Evolutionary conservation across 2,888 invertebrate species (phyloP).

Genomic region (Lordiphosa fenestrarum): DNA sequence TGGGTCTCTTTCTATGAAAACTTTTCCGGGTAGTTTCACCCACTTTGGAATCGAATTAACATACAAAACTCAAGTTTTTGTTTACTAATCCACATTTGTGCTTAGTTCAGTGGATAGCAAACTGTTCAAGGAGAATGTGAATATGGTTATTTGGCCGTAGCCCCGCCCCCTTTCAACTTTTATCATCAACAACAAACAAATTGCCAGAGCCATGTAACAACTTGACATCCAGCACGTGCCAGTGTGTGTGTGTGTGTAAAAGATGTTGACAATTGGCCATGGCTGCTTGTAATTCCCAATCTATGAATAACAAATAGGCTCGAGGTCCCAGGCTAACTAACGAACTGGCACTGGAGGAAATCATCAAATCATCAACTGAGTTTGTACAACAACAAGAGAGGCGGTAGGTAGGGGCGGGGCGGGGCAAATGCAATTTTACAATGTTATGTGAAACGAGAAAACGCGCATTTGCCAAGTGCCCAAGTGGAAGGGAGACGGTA

Average conservation of each 20-base stretch:
- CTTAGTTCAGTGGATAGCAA: too few relatives aligned
- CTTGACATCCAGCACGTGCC: conserved; percentile 54
- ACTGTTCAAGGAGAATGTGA: too few relatives aligned
- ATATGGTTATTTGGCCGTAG: too few relatives aligned
- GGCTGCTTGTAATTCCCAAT: conserved; percentile 72
- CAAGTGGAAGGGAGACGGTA: conserved; percentile 2
- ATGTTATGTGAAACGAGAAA: conserved; percentile 63
- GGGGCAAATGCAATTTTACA: conserved; percentile 69
- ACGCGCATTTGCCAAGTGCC: conserved; percentile 20
- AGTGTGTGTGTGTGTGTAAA: conserved; percentile 13
- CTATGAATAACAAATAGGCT: conserved; percentile 73
- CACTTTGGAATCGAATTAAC: too few relatives aligned
- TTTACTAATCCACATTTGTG: too few relatives aligned
- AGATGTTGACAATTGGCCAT: conserved; percentile 69
- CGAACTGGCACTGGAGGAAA: conserved; percentile 37
- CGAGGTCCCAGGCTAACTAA: conserved; percentile 50
- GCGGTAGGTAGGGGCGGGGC: conserved; percentile 1
- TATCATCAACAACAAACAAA: conserved; percentile 25
- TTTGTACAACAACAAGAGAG: conserved; percentile 49
- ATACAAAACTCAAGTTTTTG: too few relatives aligned
- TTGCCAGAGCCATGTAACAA: conserved; percentile 52
- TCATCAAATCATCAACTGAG: conserved; percentile 71
- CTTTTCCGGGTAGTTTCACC: too few relatives aligned
- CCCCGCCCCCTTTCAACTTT: too few relatives aligned
- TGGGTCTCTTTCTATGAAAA: too few relatives aligned